Percentiles rank a stretch among this genome's conserved stretches.
Evolutionary conservation across 2,888 invertebrate genomes (phyloP).

Genomic region (Hoplodrina blanda): DNA sequence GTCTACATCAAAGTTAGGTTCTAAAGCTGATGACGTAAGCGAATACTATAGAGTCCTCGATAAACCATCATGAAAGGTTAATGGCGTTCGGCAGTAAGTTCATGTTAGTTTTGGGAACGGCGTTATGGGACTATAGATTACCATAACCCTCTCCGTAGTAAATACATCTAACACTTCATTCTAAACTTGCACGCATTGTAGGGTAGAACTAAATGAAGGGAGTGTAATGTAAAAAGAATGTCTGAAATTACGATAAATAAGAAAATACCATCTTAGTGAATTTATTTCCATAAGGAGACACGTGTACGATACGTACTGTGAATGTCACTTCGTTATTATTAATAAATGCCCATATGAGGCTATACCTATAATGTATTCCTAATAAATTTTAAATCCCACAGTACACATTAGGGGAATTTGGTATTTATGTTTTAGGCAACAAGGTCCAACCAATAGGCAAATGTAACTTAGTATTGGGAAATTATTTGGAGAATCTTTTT

Average conservation of each 20-base stretch:
- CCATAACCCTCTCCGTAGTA: slow-evolving; percentile 51
- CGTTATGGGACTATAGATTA: slow-evolving; percentile 55
- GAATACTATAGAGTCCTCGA: slow-evolving; percentile 19
- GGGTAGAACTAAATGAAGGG: slow-evolving; percentile 45
- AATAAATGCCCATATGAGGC: slow-evolving; percentile 73
- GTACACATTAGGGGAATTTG: slow-evolving; percentile 57
- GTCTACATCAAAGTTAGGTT: neutral
- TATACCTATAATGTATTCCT: slow-evolving; percentile 71
- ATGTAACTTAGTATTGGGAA: slow-evolving; percentile 70
- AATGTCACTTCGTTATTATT: slow-evolving; percentile 72
- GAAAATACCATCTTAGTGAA: slow-evolving; percentile 60
- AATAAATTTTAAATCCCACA: slow-evolving; percentile 58
- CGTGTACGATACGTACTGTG: slow-evolving; percentile 62
- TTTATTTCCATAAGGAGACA: slow-evolving; percentile 70
- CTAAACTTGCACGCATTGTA: slow-evolving; percentile 44
- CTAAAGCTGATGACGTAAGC: slow-evolving; percentile 22
- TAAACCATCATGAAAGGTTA: slow-evolving; percentile 61
- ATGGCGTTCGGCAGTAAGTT: slow-evolving; percentile 56
- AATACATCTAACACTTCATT: slow-evolving; percentile 60
- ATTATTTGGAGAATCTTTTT: slow-evolving; percentile 82
- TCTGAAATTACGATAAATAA: slow-evolving; percentile 65
- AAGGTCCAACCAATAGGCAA: slow-evolving; percentile 59
- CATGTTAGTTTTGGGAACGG: slow-evolving; percentile 59
- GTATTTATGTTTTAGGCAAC: slow-evolving; percentile 57
- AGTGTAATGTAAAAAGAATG: slow-evolving; percentile 55